Percentiles rank a stretch among this genome's conserved stretches.
These are phyloP conservation scores for Phyllotreta cruciferae DNA, from an alignment of 2,888 invertebrate genomes.

Conservation along the genomic window DNA sequence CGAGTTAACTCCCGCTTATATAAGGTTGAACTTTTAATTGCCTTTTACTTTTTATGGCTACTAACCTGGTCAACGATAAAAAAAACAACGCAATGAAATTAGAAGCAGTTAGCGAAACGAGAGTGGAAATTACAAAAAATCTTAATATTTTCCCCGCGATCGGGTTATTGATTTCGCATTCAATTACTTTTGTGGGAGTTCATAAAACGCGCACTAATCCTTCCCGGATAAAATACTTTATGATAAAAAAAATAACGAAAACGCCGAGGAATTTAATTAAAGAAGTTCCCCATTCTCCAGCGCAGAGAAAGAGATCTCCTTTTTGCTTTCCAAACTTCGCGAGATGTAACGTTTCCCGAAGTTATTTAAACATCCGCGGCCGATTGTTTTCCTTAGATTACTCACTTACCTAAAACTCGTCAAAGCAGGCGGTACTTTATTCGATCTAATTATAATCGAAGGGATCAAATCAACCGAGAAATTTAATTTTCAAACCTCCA, in stretches of 20 bases:
- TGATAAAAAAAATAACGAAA: not conserved
- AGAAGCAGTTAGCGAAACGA: too few relatives aligned
- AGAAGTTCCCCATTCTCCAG: constrained; percentile 41
- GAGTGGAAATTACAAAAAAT: too few relatives aligned
- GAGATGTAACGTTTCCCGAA: constrained; percentile 44
- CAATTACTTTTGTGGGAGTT: too few relatives aligned
- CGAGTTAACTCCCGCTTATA: too few relatives aligned
- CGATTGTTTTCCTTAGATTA: constrained; percentile 42
- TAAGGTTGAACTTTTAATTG: too few relatives aligned
- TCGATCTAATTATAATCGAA: constrained; percentile 41
- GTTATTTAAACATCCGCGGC: constrained; percentile 44
- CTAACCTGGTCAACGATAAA: too few relatives aligned
- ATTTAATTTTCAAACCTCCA: constrained; percentile 34
- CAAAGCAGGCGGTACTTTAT: constrained; percentile 46
- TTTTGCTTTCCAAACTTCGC: constrained; percentile 36
- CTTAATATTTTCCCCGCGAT: too few relatives aligned
- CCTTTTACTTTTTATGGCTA: too few relatives aligned
- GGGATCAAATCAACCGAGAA: constrained; percentile 38
- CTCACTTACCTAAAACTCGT: constrained; percentile 43
- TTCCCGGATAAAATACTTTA: too few relatives aligned
- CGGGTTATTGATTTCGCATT: too few relatives aligned
- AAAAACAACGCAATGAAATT: too few relatives aligned
- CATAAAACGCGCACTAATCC: too few relatives aligned
- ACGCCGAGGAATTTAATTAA: constrained; percentile 42
- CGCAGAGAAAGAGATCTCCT: constrained; percentile 12